A percentile compares a stretch with the other conserved stretches of the same genome.
Evolutionary conservation across 2,113 vertebrate genomes (phyloP).

Genomic region (rabbit (Oryctolagus cuniculus)): DNA sequence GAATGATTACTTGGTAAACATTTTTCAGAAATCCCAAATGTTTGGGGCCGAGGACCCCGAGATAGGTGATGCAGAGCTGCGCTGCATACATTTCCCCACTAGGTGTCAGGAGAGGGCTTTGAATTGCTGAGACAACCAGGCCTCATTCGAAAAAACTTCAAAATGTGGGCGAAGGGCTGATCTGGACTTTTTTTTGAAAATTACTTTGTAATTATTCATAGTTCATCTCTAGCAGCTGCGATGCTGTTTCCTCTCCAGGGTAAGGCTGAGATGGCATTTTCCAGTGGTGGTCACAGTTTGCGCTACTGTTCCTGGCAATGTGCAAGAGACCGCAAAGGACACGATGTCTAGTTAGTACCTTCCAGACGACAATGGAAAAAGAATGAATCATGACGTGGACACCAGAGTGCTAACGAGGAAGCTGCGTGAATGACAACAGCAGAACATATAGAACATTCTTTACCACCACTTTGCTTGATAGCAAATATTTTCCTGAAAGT

Average conservation of each 20-base stretch:
- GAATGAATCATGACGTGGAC: background rate
- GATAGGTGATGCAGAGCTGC: background rate
- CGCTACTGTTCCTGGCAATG: background rate
- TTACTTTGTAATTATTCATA: background rate
- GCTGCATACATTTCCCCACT: background rate
- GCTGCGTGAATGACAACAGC: background rate
- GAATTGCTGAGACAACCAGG: background rate
- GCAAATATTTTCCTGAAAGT: background rate
- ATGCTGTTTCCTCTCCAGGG: background rate
- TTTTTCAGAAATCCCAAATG: background rate
- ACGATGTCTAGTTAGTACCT: background rate
- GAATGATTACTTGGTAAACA: background rate
- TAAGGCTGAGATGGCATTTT: background rate
- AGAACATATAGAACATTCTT: background rate
- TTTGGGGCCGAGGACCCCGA: background rate
- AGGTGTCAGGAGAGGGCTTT: constrained; percentile 47
- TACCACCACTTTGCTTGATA: background rate
- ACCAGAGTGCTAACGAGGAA: background rate
- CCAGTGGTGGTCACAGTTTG: background rate
- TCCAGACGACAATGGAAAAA: background rate
- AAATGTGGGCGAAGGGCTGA: background rate
- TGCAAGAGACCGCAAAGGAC: background rate
- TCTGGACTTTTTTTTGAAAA: background rate
- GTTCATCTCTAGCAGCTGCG: background rate
- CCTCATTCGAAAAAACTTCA: background rate